Conservation (phyloP, 2,888 invertebrate genomes). For the Bursaphelenchus okinawaensis region DNA sequence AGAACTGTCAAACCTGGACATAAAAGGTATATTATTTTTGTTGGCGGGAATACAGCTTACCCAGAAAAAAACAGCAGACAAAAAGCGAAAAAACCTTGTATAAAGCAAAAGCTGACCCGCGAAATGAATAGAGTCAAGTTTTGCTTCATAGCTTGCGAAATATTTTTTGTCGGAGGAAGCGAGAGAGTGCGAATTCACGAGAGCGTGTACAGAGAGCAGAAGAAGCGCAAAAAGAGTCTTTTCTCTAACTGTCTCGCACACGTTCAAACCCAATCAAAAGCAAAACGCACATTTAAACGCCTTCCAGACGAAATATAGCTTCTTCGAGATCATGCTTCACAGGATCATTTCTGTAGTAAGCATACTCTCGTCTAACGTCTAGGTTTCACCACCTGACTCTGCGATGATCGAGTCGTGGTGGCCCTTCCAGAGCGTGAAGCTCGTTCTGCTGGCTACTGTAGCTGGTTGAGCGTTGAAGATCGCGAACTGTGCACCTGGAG, state of each 20-base stretch:
- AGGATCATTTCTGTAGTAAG: constrained; percentile 25
- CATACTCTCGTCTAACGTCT: constrained; percentile 10
- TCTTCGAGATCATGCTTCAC: constrained; percentile 24
- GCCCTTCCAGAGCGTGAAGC: constrained; percentile 23
- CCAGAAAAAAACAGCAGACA: too few species aligned
- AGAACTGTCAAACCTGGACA: background rate
- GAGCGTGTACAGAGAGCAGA: background rate
- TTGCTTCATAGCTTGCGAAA: background rate
- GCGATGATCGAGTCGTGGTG: constrained; percentile 23
- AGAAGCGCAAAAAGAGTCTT: background rate
- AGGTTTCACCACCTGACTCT: constrained; percentile 14
- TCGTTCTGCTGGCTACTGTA: constrained; percentile 2
- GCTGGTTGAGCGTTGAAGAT: constrained; percentile 18
- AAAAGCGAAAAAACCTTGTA: background rate
- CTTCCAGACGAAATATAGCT: background rate
- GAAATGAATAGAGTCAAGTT: background rate
- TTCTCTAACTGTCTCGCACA: background rate
- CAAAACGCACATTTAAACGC: background rate
- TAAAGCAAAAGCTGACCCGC: background rate
- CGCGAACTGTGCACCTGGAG: constrained; percentile 11
- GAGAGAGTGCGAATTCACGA: background rate
- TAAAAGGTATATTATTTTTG: too few species aligned
- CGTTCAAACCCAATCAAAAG: background rate
- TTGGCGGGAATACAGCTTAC: too few species aligned
- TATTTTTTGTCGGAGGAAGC: background rate